These are phyloP conservation scores for Lepidurus couesii DNA, from an alignment of 1,140 invertebrate species.

Conservation along the genomic window DNA sequence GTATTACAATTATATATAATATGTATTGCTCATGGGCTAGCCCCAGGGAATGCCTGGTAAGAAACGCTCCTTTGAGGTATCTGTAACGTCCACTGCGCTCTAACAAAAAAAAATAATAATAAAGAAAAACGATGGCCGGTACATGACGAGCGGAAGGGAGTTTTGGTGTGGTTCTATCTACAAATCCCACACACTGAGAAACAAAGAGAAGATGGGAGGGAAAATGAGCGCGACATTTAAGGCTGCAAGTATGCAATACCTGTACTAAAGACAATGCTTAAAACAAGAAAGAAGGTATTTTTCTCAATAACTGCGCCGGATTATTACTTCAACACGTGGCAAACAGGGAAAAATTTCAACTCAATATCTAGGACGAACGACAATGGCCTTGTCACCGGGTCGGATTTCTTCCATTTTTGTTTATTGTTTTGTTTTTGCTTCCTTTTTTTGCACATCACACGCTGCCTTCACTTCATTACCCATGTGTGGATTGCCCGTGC, in stretches of 20 bases:
- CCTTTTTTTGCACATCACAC: background rate
- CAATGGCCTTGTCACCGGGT: conserved; percentile 17
- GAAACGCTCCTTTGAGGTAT: conserved; percentile 14
- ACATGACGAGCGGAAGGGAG: background rate
- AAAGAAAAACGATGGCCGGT: background rate
- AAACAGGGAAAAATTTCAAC: background rate
- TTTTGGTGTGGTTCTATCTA: background rate
- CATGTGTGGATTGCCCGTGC: background rate
- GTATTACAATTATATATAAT: background rate
- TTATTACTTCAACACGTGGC: background rate
- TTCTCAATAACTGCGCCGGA: background rate
- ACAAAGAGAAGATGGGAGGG: background rate
- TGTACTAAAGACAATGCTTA: background rate
- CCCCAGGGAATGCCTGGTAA: conserved; percentile 17
- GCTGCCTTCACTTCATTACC: background rate
- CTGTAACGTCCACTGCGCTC: background rate
- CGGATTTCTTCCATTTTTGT: background rate
- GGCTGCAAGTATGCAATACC: background rate
- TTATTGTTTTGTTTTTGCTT: background rate
- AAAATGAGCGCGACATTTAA: background rate
- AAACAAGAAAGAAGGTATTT: background rate
- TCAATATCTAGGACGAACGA: background rate
- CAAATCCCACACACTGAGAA: background rate
- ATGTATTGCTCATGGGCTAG: background rate
- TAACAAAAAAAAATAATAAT: background rate